Conservation (phyloP, 1,140 invertebrate species). For the Spodoptera litura region DNA sequence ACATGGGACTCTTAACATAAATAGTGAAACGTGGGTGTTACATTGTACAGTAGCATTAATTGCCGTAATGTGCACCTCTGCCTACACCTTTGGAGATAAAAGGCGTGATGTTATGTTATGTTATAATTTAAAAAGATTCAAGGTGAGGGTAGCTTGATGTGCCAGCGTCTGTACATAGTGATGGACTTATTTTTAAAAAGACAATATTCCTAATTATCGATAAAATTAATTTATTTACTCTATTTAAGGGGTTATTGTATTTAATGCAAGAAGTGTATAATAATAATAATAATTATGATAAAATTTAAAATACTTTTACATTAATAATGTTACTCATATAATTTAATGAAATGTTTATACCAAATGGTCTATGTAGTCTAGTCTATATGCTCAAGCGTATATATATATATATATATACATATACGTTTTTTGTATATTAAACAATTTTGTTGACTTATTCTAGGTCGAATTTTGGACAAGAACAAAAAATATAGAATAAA, state of each 20-base stretch:
- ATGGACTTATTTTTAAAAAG: too few species aligned
- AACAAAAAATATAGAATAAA: too few species aligned
- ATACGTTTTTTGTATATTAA: not conserved
- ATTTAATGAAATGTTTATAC: constrained; percentile 60
- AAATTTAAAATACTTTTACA: constrained; percentile 1
- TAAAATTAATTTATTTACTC: constrained; percentile 25
- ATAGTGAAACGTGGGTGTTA: too few species aligned
- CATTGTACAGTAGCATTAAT: too few species aligned
- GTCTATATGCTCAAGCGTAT: constrained; percentile 63
- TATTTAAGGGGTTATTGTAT: constrained; percentile 2
- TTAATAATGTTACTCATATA: constrained; percentile 28
- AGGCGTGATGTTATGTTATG: too few species aligned
- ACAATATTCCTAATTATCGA: not conserved
- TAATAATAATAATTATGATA: constrained; percentile 8
- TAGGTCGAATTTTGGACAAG: not conserved
- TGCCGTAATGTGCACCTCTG: too few species aligned
- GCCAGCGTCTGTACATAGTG: too few species aligned
- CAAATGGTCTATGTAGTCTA: constrained; percentile 70
- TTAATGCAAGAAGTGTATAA: constrained; percentile 37
- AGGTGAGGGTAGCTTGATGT: too few species aligned
- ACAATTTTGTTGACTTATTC: constrained; percentile 23
- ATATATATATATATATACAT: constrained; percentile 1
- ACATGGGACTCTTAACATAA: too few species aligned
- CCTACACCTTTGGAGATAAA: too few species aligned
- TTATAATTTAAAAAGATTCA: too few species aligned